A percentile compares a stretch with the other conserved stretches of the same genome.
Conservation (phyloP, 1,140 invertebrate species). For the Zaprionus davidi region DNA sequence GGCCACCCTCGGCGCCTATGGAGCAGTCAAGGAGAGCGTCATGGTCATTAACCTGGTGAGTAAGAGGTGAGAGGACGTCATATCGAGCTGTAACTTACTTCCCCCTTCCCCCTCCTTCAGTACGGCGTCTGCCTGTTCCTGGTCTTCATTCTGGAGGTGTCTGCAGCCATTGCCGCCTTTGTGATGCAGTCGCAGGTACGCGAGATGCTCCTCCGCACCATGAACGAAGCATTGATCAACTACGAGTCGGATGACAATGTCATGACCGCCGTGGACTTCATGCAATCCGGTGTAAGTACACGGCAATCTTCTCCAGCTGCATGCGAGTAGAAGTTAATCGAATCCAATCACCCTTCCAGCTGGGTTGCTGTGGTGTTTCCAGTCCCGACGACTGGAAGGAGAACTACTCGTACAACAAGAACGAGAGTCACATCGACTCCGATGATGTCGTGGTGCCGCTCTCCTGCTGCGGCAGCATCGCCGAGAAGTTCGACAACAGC, state of each 20-base stretch:
- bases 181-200: constrained; percentile 88
- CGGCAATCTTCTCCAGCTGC: neutral
- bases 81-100: neutral
- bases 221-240: constrained; percentile 86
- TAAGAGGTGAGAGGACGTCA: constrained; percentile 25
- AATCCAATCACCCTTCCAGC: constrained; percentile 83
- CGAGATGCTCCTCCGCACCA: constrained; percentile 86
- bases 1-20: constrained; percentile 92
- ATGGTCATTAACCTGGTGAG: constrained; percentile 92
- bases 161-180: constrained; percentile 92
- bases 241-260: constrained; percentile 86
- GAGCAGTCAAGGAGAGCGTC: constrained; percentile 92
- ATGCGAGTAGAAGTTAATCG: neutral
- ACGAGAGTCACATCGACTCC: constrained; percentile 50
- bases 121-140: constrained; percentile 91
- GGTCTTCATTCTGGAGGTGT: constrained; percentile 92
- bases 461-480: constrained; percentile 86
- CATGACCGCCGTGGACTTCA: constrained; percentile 86
- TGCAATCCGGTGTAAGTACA: constrained; percentile 87
- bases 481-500: constrained; percentile 43
- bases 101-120: constrained; percentile 84
- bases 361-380: constrained; percentile 91
- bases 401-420: constrained; percentile 66
- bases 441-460: constrained; percentile 85
- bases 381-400: constrained; percentile 87